Evolutionary conservation across 1,140 invertebrate species (phyloP), one percentile per base, ranked within the genome.

Genomic region (Diprion similis): DNA sequence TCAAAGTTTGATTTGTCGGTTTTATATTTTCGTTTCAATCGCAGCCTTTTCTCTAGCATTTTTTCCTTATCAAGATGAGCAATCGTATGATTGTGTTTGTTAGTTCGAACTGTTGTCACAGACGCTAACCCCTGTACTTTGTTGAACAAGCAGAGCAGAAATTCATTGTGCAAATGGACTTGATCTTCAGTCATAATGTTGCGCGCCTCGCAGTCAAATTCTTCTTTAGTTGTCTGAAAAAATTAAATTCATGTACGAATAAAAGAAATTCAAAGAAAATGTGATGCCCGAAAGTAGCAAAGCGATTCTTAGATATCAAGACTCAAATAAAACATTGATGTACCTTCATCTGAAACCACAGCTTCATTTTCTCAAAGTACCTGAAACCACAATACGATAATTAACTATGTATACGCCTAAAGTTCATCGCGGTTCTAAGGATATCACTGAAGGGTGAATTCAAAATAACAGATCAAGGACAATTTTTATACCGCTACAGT

Each of bases 121-220:
- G 90, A 87, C 2, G 90, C 89, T 68, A 93, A 85, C 37, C 90
- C 91, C 81, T 94, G 92, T 15, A 95, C 93, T 89, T 93, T 95
- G 76, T 94, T 94, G 10, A 96, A 90, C 66, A 96, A 88, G 10
- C 94, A 94, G 10, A 96, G 82, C 8, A 96, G 86, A 83, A 96
- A 96, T 79, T 95, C 92, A 88, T 96, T 96, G 82, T 96, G 95
- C 37, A 95, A 89, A 84, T 93, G 93, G 48, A 95, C 91, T 85
- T 94, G 91, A 66, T 95, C 92, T 4, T 89, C 82, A 9, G 87
- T 90, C 75, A 96, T 87, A 1, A 95, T 86, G 82, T 91, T 91
- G 48, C 94, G 89, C 8, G 93, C 93, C 86, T 94, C 93, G 3
- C 84, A 81, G 82, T 96, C 94, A 86, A 96, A 96, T 77, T 95